These are phyloP conservation scores for Hesperia comma DNA, from an alignment of 2,888 invertebrate species.

Conservation along the genomic window DNA sequence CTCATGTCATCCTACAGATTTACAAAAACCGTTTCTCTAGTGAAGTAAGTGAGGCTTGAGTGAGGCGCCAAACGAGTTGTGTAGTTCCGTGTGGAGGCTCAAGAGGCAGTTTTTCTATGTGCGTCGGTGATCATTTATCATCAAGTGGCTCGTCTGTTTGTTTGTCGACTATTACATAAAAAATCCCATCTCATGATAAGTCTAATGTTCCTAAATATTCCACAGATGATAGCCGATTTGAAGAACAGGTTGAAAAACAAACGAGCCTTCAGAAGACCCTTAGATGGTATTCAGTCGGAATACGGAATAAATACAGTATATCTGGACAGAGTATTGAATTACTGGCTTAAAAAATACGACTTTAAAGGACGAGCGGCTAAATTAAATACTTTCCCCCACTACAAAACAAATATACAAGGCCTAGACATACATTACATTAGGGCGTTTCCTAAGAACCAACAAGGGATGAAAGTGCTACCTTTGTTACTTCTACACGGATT, in stretches of 20 bases:
- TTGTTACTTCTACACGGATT: conserved; percentile 92
- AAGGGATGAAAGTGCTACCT: conserved; percentile 77
- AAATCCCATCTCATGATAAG: no score
- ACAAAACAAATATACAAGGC: conserved; percentile 89
- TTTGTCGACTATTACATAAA: no score
- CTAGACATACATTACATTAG: conserved; percentile 90
- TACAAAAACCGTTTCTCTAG: no score
- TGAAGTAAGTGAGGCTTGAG: no score
- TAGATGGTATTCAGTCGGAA: conserved; percentile 88
- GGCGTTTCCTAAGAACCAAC: conserved; percentile 79
- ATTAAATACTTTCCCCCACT: conserved; percentile 90
- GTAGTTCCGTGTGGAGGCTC: no score
- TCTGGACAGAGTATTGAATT: conserved; percentile 86
- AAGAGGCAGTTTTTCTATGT: no score
- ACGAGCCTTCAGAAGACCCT: conserved; percentile 81
- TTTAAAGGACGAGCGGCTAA: conserved; percentile 84
- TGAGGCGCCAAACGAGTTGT: no score
- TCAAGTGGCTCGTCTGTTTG: no score
- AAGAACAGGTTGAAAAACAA: conserved; percentile 81
- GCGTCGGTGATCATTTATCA: no score
- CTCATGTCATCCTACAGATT: no score
- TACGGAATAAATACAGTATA: conserved; percentile 92
- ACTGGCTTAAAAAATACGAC: conserved; percentile 91
- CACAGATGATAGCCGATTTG: conserved; percentile 83
- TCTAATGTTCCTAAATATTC: conserved; percentile 30